A percentile compares a stretch with the other conserved stretches of the same genome.
phyloP scores from a whole-genome alignment of 2,888 invertebrate genomes.

The Dysmachus trigonus region DNA sequence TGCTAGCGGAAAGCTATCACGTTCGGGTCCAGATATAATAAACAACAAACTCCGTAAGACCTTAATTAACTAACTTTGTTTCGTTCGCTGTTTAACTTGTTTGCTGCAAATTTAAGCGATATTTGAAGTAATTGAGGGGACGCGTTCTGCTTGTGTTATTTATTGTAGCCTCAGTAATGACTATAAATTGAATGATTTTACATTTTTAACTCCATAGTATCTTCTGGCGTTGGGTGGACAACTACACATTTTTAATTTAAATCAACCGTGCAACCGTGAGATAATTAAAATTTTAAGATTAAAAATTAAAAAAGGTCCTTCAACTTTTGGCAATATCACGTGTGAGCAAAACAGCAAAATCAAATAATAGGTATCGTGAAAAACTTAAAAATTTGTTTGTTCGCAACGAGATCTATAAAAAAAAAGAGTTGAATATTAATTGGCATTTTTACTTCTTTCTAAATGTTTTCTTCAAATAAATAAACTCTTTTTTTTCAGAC shows the following conservation, averaged over 20 bases:
- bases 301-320: background rate
- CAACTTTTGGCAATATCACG: background rate
- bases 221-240: background rate
- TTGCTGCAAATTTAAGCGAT: conserved; percentile 21
- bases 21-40: background rate
- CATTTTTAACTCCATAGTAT: background rate
- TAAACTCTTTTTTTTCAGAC: no score
- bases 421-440: no score
- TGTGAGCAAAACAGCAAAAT: background rate
- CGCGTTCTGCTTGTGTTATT: background rate
- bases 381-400: no score
- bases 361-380: background rate
- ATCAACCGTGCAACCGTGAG: background rate
- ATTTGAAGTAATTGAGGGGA: conserved; percentile 29
- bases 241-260: background rate
- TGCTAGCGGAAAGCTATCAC: background rate
- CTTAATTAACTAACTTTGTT: conserved; percentile 25
- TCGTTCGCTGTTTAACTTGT: background rate
- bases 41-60: conserved; percentile 1
- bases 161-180: background rate
- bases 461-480: no score
- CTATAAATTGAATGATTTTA: conserved; percentile 17
- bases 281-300: background rate
- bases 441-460: no score
- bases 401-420: no score